Conservation (phyloP, 2,888 invertebrate species). For the Polydrusus pterygomalis region DNA sequence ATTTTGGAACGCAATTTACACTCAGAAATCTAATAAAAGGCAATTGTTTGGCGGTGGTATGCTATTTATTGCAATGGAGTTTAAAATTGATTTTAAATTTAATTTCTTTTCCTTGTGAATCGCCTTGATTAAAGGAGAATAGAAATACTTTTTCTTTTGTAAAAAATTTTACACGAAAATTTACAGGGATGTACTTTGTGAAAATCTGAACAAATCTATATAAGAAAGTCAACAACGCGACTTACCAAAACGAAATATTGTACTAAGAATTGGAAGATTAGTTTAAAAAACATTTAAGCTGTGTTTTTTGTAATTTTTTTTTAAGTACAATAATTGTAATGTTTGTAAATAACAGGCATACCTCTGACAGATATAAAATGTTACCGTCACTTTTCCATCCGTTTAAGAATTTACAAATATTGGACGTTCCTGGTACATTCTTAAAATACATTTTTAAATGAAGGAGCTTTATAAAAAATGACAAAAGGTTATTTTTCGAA, state of each 20-base stretch:
- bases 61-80: conserved; percentile 4
- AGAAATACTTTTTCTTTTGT: neutral
- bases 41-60: conserved; percentile 7
- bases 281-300: too few relatives aligned
- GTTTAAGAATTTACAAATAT: neutral
- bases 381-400: too few relatives aligned
- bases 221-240: too few relatives aligned
- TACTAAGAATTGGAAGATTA: too few relatives aligned
- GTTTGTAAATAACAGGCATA: too few relatives aligned
- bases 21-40: conserved; percentile 10
- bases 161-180: neutral
- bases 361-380: too few relatives aligned
- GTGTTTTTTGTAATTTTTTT: too few relatives aligned
- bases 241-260: too few relatives aligned
- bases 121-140: neutral
- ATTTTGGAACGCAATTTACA: conserved; percentile 19
- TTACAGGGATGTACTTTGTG: neutral
- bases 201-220: neutral
- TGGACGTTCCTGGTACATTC: neutral
- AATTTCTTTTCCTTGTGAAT: conserved; percentile 1
- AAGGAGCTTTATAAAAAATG: neutral
- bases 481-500: neutral
- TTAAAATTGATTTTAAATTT: conserved; percentile 22
- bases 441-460: neutral
- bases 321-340: too few relatives aligned